Evolutionary conservation across 2,797 vertebrate species (phyloP), one percentile per base, ranked within the genome.

Genomic region (Tiaroga cobitis): DNA sequence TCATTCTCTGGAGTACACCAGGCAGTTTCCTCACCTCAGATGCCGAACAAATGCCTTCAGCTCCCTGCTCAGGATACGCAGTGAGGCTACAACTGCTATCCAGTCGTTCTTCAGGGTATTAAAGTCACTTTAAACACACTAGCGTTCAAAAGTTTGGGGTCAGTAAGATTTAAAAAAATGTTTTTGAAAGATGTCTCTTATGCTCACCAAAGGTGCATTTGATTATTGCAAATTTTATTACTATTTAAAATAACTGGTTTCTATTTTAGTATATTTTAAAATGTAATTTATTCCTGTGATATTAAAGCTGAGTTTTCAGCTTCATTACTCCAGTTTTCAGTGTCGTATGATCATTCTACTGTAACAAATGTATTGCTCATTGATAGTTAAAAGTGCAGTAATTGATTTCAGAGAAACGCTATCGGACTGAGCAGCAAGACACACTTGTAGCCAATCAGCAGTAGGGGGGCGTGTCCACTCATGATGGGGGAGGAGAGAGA

Each of bases 71-170:
- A 95, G 98, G 80, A 92, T 99, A 90, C 97, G 98, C 87, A 97
- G 97, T 49, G 96, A 97, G 87, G 98, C 98, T 80, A 95, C 96
- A 0, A 82, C 95, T 37, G 96, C 96, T 2, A 92, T 98, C 89
- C 96, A 99, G 80, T 93, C 96, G 0, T 98, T 96, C 92, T 99
- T 99, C 91, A 97, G 95, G 96, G 98, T 99, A 93, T 92, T 32
- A 1, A 18, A 21, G 39, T 56, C 37, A 39, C 29, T 18, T 16
- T 29, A 32, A 37, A 29, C 3, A 2, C 51, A 43, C 6, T 8
- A 15, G 21, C 3, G 1, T 56, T 74, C 19, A 49, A 63, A 74
- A 13, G 46, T 32, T 51, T 34, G 72, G 72, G 16, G 10, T 43
- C 39, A 72, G 39, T 16, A 4, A 43, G 39, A 72, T 49, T 29